Conservation (phyloP, 2,797 vertebrate genomes). For the Gymnoscopelus microlampas region DNA sequence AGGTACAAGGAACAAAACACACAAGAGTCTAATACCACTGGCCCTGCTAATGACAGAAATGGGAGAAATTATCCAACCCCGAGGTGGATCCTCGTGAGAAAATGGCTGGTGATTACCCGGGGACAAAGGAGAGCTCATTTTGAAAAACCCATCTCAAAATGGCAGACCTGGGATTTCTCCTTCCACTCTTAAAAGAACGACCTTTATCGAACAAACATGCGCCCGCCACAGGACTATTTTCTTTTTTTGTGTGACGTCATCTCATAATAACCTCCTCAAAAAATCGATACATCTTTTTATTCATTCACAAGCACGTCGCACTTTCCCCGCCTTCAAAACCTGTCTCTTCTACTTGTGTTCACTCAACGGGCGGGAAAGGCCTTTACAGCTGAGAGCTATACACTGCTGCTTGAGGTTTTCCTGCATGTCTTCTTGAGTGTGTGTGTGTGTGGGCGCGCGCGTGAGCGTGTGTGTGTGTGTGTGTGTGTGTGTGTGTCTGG, state of each 20-base stretch:
- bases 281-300: too few relatives aligned
- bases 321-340: too few relatives aligned
- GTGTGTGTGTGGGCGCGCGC: conserved; percentile 27
- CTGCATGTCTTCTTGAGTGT: not conserved
- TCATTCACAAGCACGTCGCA: too few relatives aligned
- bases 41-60: conserved; percentile 79
- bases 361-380: too few relatives aligned
- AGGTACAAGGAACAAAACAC: conserved; percentile 80
- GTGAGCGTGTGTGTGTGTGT: not conserved
- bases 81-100: conserved; percentile 81
- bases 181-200: conserved; percentile 42
- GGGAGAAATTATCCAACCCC: conserved; percentile 75
- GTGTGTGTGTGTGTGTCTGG: conserved; percentile 14
- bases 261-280: too few relatives aligned
- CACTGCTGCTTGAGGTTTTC: too few relatives aligned
- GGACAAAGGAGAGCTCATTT: conserved; percentile 77
- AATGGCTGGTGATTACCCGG: conserved; percentile 71
- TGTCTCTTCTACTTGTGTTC: too few relatives aligned
- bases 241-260: too few relatives aligned
- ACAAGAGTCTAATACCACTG: conserved; percentile 65
- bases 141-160: conserved; percentile 75
- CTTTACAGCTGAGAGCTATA: too few relatives aligned
- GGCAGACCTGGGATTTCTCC: conserved; percentile 62
- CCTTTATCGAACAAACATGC: conserved; percentile 11
- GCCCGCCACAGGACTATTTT: too few relatives aligned